Conservation (phyloP, 2,797 vertebrate genomes). For the Sebastes vulpes region DNA sequence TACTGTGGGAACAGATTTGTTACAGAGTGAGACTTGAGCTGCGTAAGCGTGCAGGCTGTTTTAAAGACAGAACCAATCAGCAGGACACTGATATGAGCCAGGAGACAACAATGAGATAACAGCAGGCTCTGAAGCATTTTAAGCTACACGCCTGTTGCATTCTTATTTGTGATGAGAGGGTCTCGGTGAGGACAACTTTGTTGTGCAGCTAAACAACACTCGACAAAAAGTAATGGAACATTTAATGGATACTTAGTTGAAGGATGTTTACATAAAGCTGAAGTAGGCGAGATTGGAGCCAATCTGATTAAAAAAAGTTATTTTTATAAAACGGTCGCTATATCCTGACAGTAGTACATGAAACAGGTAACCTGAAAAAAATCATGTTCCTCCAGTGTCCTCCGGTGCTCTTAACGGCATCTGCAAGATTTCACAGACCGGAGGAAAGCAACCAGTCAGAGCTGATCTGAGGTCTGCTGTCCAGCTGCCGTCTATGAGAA, state of each 20-base stretch:
- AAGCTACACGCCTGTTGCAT: background rate
- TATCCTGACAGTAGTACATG: too few relatives aligned
- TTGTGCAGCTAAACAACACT: background rate
- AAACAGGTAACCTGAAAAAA: too few relatives aligned
- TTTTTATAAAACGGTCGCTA: too few relatives aligned
- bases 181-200: background rate
- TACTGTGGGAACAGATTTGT: background rate
- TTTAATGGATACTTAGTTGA: background rate
- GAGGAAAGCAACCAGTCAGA: too few relatives aligned
- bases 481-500: too few relatives aligned
- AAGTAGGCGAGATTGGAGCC: too few relatives aligned
- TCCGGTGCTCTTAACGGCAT: too few relatives aligned
- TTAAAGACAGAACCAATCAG: slow-evolving; percentile 16
- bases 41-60: background rate
- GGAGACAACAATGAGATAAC: slow-evolving; percentile 4
- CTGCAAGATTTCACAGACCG: too few relatives aligned
- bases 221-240: background rate
- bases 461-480: too few relatives aligned
- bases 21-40: background rate
- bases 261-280: background rate
- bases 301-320: too few relatives aligned
- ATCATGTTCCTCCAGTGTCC: too few relatives aligned
- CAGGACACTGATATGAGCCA: slow-evolving; percentile 1
- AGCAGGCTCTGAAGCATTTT: background rate
- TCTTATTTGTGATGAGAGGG: background rate